Base-by-base conservation (phyloP, 2,797 vertebrate genomes). In the Acanthurus lineatus region DNA sequence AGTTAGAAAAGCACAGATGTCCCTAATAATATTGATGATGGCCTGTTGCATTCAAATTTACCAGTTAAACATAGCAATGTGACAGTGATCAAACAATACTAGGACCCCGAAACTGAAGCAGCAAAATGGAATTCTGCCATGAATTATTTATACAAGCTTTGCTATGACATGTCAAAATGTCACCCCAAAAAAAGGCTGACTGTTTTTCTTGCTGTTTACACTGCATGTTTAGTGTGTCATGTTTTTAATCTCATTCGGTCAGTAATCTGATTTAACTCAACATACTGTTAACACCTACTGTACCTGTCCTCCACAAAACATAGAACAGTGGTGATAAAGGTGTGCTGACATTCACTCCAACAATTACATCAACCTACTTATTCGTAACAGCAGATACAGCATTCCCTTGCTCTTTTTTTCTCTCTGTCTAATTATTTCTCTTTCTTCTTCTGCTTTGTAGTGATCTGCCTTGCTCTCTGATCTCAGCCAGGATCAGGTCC, bases 401-500 rank as follows among this genome's bases (percentile, higher is more conserved):
- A 74, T 48, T 75, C 48, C 44, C 19, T n/a, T 53, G 44, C 61
- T 51, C 47, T 60, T 38, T 65, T 17, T 63, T 40, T 62, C 52
- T 74, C 45, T 73, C 44, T 53, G 14, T 83, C 63, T 77, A 67
- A 82, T 74, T 67, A 76, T 49, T 20, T 76, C 48, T 81, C 53
- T 79, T 84, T 84, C 78, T 83, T 72, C 73, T 42, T 51, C 63
- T 73, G 32, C 84, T 90, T 84, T 84, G 79, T 70, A 87, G 83
- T 68, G 66, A 86, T 86, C 77, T 72, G 69, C 70, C 53, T 81
- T 16, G 6, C 73, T 85, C 87, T 92, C 91, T 93, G 88, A 90
- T 92, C 90, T 91, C 76, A 68, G 73, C 53, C 76, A 86, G 84
- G 86, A 90, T 89, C 86, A 88, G 73, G 88, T 88, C 92, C 89